Evolutionary conservation across 92 coral and sea anemone genomes (phyloP), one percentile per base, ranked within the genome.

Genomic region (Micromussa lordhowensis): DNA sequence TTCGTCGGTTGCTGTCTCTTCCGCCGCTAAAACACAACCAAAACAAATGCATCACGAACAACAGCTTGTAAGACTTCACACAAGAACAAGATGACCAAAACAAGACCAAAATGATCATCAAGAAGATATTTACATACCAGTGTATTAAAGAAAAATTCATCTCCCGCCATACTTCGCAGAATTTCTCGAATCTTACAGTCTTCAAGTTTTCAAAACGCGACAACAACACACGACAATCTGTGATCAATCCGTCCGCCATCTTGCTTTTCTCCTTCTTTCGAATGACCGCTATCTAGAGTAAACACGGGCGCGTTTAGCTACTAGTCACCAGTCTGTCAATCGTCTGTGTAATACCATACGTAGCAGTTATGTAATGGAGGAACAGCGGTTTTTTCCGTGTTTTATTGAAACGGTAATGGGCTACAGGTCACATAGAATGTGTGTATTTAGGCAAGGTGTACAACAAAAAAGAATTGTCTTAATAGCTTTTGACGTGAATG

Each of bases 111-210:
- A 66, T 31, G 34, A 16, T 31, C 79, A 80, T 49, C 30, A 5
- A 66, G 53, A 55, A 81, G 34, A 58, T 28, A 40, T 1, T 0
- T 21, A 54, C 95, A 75, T 93, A 97, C 99, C 98, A 94, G 80
- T 94, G 99, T 57, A 97, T 93, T 44, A 94, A 92, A 5, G 99
- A 97, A 76, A 97, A 97, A 71, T 97, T 97, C 94, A 97, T 93
- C 73, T 97, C 96, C 79, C 93, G 93, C 99, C 99, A 97, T 22
- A 97, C 91, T 77, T 95, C 96, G 72, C 98, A 97, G 68, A 97
- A 97, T 71, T 66, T 90, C 77, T 96, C 99, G 85, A 97, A 97
- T 85, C 99, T 83, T 28, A 97, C 97, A 70, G 92, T 97, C 16
- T 90, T 91, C 18, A 88, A 94, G 84, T 91, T 95, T 86, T 97